Evolutionary conservation across 2,113 vertebrate species (phyloP).

Genomic region (Falco punctatus): DNA sequence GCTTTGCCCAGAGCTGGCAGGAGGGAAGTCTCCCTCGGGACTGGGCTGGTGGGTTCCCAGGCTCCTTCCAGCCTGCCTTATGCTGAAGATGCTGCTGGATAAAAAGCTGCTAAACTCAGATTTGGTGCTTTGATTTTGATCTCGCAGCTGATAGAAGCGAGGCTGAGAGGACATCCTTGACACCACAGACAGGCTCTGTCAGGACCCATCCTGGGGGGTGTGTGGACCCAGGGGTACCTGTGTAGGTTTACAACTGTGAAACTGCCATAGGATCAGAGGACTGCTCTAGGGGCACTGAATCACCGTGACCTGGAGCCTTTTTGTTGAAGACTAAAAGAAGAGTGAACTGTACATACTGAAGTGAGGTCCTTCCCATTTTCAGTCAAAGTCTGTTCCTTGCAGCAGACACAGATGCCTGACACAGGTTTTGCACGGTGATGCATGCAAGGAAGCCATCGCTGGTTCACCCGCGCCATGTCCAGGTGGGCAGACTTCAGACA

Average conservation of each 20-base stretch:
- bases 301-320: not conserved
- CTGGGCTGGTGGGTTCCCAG: not conserved
- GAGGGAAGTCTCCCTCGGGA: not conserved
- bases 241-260: not conserved
- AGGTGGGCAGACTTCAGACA: not conserved
- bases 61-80: not conserved
- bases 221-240: no score
- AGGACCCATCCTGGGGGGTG: not conserved
- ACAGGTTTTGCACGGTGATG: not conserved
- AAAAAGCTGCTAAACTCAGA: not conserved
- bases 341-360: rapidly evolving
- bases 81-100: not conserved
- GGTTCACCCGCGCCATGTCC: not conserved
- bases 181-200: no score
- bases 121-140: not conserved
- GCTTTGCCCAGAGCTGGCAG: not conserved
- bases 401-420: not conserved
- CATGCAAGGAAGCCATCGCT: not conserved
- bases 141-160: no score
- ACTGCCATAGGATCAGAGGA: not conserved
- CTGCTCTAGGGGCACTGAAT: no score
- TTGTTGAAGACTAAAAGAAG: not conserved
- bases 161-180: no score
- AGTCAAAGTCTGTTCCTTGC: not conserved
- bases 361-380: not conserved